Evolutionary conservation across 1,140 invertebrate genomes (phyloP), one percentile per base, ranked within the genome.

Genomic region (Ruditapes philippinarum): DNA sequence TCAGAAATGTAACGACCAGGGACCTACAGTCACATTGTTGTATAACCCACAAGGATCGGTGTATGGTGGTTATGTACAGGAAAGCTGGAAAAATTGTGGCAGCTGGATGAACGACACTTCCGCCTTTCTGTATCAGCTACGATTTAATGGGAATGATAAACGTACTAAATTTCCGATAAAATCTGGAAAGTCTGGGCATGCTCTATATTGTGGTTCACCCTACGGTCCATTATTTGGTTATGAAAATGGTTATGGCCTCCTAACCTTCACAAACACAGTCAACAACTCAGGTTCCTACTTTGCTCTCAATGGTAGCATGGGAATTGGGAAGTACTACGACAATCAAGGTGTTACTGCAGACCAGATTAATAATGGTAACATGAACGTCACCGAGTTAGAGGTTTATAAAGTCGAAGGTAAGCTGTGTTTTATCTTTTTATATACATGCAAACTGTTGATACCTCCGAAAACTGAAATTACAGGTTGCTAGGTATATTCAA

Each of bases 401-500:
- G 82, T 90, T 3, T 86, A 90, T 42, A 54, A 54, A 70, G 70
- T 90, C 28, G 62, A 40, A 40, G 84, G 84, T 87, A 74, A 49
- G 57, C 33, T n/a, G n/a, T n/a, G n/a, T n/a, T n/a, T n/a, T n/a
- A n/a, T n/a, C n/a, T n/a, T n/a, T n/a, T n/a, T n/a, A n/a, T n/a
- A n/a, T n/a, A n/a, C n/a, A n/a, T n/a, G n/a, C n/a, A n/a, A n/a
- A n/a, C n/a, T n/a, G n/a, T n/a, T n/a, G n/a, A n/a, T n/a, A n/a
- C n/a, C n/a, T n/a, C n/a, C n/a, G n/a, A n/a, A n/a, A n/a, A n/a
- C n/a, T n/a, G n/a, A n/a, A n/a, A n/a, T n/a, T n/a, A n/a, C n/a
- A n/a, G n/a, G n/a, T n/a, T n/a, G n/a, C n/a, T n/a, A n/a, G n/a
- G n/a, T n/a, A n/a, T n/a, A n/a, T n/a, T n/a, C n/a, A n/a, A n/a